A percentile compares a stretch with the other conserved stretches of the same genome.
Conservation (phyloP, 2,797 vertebrate species). For the Cirrhinus mrigala region DNA sequence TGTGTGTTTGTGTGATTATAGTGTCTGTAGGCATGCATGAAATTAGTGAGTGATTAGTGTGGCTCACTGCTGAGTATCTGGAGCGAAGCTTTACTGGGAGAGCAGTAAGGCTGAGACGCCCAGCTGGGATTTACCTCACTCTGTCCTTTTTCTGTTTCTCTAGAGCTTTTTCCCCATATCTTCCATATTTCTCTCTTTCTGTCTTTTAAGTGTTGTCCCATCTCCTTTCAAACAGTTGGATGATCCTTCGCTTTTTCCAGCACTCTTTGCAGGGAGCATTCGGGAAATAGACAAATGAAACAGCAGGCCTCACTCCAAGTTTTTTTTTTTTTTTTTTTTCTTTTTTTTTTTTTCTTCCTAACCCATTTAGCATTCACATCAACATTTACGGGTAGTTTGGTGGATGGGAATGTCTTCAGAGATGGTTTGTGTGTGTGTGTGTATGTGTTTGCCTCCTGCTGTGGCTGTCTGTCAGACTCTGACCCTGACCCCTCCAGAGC, state of each 20-base stretch:
- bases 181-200: slow-evolving; percentile 10
- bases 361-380: slow-evolving; percentile 46
- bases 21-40: slow-evolving; percentile 63
- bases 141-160: slow-evolving; percentile 9
- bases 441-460: slow-evolving; percentile 68
- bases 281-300: slow-evolving; percentile 3
- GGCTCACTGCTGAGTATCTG: slow-evolving; percentile 65
- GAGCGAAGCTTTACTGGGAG: background rate
- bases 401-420: slow-evolving; percentile 50
- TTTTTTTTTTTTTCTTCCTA: slow-evolving; percentile 37
- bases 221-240: slow-evolving; percentile 31
- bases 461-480: slow-evolving; percentile 80
- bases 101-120: background rate
- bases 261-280: background rate
- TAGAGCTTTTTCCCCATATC: background rate
- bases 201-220: slow-evolving; percentile 7
- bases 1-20: slow-evolving; percentile 71
- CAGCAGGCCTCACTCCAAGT: background rate
- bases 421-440: slow-evolving; percentile 46
- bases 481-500: slow-evolving; percentile 80
- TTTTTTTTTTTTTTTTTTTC: slow-evolving; percentile 33
- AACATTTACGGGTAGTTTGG: slow-evolving; percentile 37
- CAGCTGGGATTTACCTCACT: slow-evolving; percentile 66
- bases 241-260: slow-evolving; percentile 8
- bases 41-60: slow-evolving; percentile 75